Evolutionary conservation across 1,140 invertebrate genomes (phyloP).

Genomic region (Hyposmocoma kahamanoa): DNA sequence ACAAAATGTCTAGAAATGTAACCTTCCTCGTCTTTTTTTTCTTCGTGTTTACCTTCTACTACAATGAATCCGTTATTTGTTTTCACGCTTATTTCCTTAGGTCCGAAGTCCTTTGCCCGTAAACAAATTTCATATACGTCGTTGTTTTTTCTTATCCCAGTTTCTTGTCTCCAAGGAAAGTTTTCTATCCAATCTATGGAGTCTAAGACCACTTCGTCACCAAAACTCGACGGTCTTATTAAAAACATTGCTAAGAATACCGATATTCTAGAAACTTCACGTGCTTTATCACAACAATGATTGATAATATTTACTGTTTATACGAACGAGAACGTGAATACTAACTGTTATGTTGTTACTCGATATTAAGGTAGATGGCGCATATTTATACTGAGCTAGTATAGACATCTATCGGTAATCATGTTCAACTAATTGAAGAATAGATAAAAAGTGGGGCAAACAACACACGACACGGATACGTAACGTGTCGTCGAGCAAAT

Average conservation of each 20-base stretch:
- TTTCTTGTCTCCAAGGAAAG: conserved; percentile 47
- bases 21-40: conserved; percentile 84
- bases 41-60: conserved; percentile 89
- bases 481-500: too few species aligned
- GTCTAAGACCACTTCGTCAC: conserved; percentile 44
- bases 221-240: conserved; percentile 24
- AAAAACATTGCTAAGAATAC: neutral
- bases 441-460: too few species aligned
- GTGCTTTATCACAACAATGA: too few species aligned
- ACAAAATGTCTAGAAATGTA: conserved; percentile 83
- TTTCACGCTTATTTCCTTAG: conserved; percentile 90
- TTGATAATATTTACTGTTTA: too few species aligned
- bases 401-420: too few species aligned
- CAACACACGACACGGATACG: too few species aligned
- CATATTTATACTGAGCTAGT: too few species aligned
- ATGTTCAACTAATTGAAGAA: too few species aligned
- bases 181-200: conserved; percentile 57
- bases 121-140: conserved; percentile 77
- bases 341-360: too few species aligned
- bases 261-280: too few species aligned
- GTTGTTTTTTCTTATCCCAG: conserved; percentile 28
- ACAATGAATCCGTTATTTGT: conserved; percentile 83
- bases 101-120: conserved; percentile 88
- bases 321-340: too few species aligned
- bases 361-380: too few species aligned